These are phyloP conservation scores for Caenorhabditis sinica DNA, from an alignment of 2,888 invertebrate species.

Conservation along the genomic window DNA sequence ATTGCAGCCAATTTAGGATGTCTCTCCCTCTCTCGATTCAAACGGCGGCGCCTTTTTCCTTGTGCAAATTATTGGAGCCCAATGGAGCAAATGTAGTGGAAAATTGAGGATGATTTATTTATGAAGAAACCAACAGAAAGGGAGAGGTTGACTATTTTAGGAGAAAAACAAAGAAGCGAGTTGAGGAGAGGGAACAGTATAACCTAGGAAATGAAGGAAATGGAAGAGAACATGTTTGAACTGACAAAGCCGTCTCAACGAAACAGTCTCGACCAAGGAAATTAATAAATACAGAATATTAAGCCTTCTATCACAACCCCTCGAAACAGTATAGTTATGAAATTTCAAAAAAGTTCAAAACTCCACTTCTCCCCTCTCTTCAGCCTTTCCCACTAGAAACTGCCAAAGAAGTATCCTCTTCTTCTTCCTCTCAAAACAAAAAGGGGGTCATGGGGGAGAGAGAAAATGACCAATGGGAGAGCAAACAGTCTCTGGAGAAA, in stretches of 20 bases:
- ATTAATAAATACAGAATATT: no score
- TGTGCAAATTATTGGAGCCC: slow-evolving; percentile 24
- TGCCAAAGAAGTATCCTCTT: slow-evolving; percentile 1
- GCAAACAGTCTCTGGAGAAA: slow-evolving; percentile 10
- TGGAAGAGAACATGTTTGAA: background rate
- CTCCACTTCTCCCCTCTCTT: no score
- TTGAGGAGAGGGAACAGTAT: no score
- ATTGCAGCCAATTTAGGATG: slow-evolving; percentile 59
- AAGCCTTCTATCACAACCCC: no score
- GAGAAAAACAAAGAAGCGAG: background rate
- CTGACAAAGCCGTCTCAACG: no score
- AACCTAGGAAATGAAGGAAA: background rate
- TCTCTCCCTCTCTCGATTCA: background rate
- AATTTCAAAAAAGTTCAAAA: background rate
- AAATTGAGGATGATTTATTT: slow-evolving; percentile 49
- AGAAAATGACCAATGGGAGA: background rate
- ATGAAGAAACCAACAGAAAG: no score
- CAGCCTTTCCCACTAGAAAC: slow-evolving; percentile 21
- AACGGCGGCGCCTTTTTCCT: slow-evolving; percentile 40
- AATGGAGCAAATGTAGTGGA: slow-evolving; percentile 60
- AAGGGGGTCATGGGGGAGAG: slow-evolving; percentile 18
- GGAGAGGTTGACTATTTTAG: background rate
- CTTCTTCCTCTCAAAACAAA: slow-evolving; percentile 48
- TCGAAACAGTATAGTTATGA: background rate
- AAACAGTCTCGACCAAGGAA: no score